Base-by-base conservation (phyloP, 2,113 vertebrate species). In the Acinonyx jubatus region DNA sequence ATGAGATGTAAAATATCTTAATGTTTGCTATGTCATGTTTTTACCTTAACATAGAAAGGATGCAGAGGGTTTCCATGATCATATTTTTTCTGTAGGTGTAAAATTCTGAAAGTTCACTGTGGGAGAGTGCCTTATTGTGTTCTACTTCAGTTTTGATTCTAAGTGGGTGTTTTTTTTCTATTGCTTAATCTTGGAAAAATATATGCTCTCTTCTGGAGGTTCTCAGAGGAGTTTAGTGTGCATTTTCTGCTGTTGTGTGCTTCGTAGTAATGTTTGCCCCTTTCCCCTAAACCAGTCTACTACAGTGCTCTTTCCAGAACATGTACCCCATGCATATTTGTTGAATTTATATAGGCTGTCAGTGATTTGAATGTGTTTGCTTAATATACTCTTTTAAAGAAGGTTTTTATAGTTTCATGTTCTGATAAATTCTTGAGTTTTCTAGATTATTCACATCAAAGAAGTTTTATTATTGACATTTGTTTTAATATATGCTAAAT, bases 81-180 rank as follows among this genome's bases (percentile, higher is more conserved):
- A 6, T 65, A n/a, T 89, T 92, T 92, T 89, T 71, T 61, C 71
- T 93, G 88, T 96, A 85, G 94, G 91, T 92, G 87, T 93, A 29
- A 93, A 48, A 48, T 82, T 57, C 36, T 89, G 61, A 78, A 93
- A 93, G 68, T 95, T 89, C 48, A 57, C 78, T 69, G 96, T 95
- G 95, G 92, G 94, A 96, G 86, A 68, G 7, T 68, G 48, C 55
- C 55, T 94, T 84, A n/a, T 88, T 94, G 33, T 96, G 63, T 93
- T 96, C 95, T 89, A 16, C 82, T 85, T 96, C 31, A 79, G 48
- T 89, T 95, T 80, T 95, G 33, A 86, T 90, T 85, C 88, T 95
- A 84, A 92, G 97, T 97, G 94, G 84, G 90, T 89, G 92, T 97
- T 69, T 45, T 83, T 83, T 88, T 92, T 96, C 55, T 97, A 0